These are phyloP conservation scores for Osmoderma eremita DNA, from an alignment of 2,888 invertebrate genomes.

Conservation along the genomic window DNA sequence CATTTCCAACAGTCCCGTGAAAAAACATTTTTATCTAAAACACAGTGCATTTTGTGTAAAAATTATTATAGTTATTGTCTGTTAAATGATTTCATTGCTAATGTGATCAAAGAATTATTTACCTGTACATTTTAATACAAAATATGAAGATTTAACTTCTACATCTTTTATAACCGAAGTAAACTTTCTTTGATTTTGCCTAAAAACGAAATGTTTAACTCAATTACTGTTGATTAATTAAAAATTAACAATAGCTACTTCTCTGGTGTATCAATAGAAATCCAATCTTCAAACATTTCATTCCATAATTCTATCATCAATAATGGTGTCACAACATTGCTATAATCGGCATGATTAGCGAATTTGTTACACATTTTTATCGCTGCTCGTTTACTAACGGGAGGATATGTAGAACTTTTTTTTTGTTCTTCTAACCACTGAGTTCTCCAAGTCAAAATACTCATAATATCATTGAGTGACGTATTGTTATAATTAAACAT, in stretches of 20 bases:
- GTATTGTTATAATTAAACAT: background rate
- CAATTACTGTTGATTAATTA: background rate
- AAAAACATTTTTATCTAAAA: too few relatives aligned
- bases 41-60: too few relatives aligned
- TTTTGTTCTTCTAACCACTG: conserved; percentile 72
- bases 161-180: conserved; percentile 26
- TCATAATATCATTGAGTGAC: conserved; percentile 15
- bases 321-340: conserved; percentile 67
- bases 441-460: conserved; percentile 69
- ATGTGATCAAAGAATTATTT: background rate
- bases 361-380: conserved; percentile 69
- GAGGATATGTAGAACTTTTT: conserved; percentile 66
- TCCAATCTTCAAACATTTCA: conserved; percentile 38
- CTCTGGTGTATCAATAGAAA: conserved; percentile 10
- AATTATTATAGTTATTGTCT: too few relatives aligned
- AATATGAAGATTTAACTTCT: conserved; percentile 1
- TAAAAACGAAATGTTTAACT: conserved; percentile 13
- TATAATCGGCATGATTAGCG: conserved; percentile 69
- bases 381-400: conserved; percentile 66
- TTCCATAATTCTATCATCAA: conserved; percentile 74
- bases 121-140: conserved; percentile 38
- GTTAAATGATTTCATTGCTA: too few relatives aligned
- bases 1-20: too few relatives aligned
- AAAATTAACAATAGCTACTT: conserved; percentile 11
- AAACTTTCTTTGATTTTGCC: conserved; percentile 27